Evolutionary conservation across 2,113 vertebrate species (phyloP), one percentile per base, ranked within the genome.

Genomic region (Crotophaga sulcirostris): DNA sequence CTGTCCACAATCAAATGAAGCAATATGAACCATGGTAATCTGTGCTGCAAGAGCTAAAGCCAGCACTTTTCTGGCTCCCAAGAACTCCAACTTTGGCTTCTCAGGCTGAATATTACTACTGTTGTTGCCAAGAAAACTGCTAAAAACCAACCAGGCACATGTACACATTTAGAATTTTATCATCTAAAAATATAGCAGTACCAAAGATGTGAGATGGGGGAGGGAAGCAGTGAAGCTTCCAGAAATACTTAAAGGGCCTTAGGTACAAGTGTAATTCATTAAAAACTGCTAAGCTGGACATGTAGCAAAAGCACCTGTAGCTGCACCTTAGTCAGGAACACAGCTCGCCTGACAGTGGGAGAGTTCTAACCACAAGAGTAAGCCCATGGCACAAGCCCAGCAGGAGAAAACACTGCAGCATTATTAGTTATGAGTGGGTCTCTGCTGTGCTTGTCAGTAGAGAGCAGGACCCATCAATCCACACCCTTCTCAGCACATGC

Each of bases 361-460:
- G 33, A 16, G 28, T 10, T n/a, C 20, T 3, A 45, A 42, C 42
- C 5, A 5, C 12, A 23, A 10, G 36, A 51, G 29, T 4, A 63
- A 79, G 55, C 3, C 47, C 8, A 11, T 1, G 6, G 42, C 49
- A n/a, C 8, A 40, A 16, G 9, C 58, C 13, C 58, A 66, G n/a
- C 34, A 49, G 25, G 47, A 40, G 47, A 67, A 31, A 13, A 29
- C 3, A 14, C n/a, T 5, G 6, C 5, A 26, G 6, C 5, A 26
- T 11, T n/a, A 8, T 29, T 16, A 20, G 28, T 6, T 24, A 13
- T 1, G 9, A 31, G 38, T 4, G 24, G 38, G 25, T 63, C 9
- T 45, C 23, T 20, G 40, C 4, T 23, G 14, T 1, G 1, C 6
- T 33, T 31, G 13, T 12, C 34, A 15, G 9, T 1, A 11, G 3